A percentile compares a stretch with the other conserved stretches of the same genome.
Conservation (phyloP, 1,140 invertebrate genomes). For the Pogonomyrmex californicus region DNA sequence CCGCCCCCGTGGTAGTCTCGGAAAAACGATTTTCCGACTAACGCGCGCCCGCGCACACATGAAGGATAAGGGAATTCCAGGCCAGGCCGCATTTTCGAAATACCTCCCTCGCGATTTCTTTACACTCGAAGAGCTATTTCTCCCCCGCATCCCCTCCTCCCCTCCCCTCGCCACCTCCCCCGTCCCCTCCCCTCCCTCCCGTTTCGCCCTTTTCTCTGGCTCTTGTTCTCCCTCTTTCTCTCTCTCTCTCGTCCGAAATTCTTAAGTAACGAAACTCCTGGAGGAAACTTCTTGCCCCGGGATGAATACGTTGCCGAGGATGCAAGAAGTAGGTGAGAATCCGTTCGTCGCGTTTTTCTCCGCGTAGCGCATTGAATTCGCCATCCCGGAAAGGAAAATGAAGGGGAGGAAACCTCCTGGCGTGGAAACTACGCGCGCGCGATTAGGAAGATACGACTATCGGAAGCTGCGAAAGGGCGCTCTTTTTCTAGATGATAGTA, state of each 20-base stretch:
- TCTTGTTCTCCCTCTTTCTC: neutral
- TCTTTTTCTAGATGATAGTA: slow-evolving; percentile 14
- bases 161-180: neutral
- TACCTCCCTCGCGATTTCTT: slow-evolving; percentile 54
- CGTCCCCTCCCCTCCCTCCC: too few species aligned
- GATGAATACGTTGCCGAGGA: slow-evolving; percentile 57
- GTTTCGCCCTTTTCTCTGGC: too few species aligned
- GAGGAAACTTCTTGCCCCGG: slow-evolving; percentile 49
- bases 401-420: slow-evolving; percentile 29
- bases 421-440: slow-evolving; percentile 23
- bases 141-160: neutral
- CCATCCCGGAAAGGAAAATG: slow-evolving; percentile 41
- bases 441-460: neutral
- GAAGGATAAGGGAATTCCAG: slow-evolving; percentile 40
- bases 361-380: slow-evolving; percentile 25
- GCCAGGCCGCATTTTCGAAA: slow-evolving; percentile 48
- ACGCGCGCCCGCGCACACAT: neutral
- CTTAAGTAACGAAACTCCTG: slow-evolving; percentile 61
- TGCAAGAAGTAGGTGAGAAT: slow-evolving; percentile 52
- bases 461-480: slow-evolving; percentile 2
- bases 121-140: slow-evolving; percentile 37
- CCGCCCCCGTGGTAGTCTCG: neutral
- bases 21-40: slow-evolving; percentile 54
- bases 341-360: slow-evolving; percentile 12
- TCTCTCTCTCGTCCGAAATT: slow-evolving; percentile 36